A percentile compares a stretch with the other conserved stretches of the same genome.
Conservation (phyloP, 2,113 vertebrate genomes). For the Vombatus ursinus region DNA sequence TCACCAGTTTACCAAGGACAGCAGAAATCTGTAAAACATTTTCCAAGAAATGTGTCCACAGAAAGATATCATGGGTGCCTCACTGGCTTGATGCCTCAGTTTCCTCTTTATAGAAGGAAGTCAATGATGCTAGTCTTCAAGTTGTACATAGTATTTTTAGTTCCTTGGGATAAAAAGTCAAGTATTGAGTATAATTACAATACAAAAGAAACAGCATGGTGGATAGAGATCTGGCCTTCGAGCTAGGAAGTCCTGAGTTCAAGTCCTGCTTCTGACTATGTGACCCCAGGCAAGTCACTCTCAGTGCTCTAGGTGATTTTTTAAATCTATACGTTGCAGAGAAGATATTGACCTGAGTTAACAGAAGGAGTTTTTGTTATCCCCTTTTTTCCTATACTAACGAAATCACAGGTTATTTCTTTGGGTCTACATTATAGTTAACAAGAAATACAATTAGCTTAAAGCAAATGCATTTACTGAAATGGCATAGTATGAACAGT, state of each 20-base stretch:
- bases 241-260: background rate
- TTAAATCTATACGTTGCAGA: background rate
- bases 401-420: background rate
- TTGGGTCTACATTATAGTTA: background rate
- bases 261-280: background rate
- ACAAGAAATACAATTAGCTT: background rate
- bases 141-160: background rate
- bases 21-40: background rate
- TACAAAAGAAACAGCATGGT: background rate
- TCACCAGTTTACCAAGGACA: background rate
- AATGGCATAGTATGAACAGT: background rate
- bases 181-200: background rate
- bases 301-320: background rate
- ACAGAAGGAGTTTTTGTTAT: background rate
- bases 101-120: slow-evolving; percentile 38
- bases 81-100: background rate
- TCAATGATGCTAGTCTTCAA: slow-evolving; percentile 12
- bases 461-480: background rate
- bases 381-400: background rate
- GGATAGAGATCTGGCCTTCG: background rate
- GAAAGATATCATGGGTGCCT: background rate
- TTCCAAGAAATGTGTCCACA: background rate
- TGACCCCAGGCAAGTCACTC: background rate
- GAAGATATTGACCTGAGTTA: background rate
- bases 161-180: background rate